phyloP scores from a whole-genome alignment of 2,797 vertebrate species.

The Novumbra hubbsi region DNA sequence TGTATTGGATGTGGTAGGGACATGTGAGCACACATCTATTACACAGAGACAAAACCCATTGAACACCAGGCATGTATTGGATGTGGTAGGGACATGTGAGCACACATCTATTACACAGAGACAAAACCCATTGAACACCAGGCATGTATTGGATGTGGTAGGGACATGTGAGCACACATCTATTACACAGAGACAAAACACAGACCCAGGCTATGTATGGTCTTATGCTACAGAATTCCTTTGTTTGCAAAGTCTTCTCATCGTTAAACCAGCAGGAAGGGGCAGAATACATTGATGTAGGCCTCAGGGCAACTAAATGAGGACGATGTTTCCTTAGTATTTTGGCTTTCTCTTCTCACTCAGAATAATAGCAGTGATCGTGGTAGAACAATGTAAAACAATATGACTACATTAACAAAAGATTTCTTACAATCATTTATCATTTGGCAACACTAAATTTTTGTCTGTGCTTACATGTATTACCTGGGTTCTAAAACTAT shows the following conservation, averaged over 20 bases:
- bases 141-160: too few relatives aligned
- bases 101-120: slow-evolving; percentile 1
- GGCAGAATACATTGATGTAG: slow-evolving; percentile 44
- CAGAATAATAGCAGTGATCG: slow-evolving; percentile 21
- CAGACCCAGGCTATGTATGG: slow-evolving; percentile 63
- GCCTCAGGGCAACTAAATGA: slow-evolving; percentile 16
- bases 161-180: slow-evolving; percentile 21
- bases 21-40: slow-evolving; percentile 22
- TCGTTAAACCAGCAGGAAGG: slow-evolving; percentile 60
- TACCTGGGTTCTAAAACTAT: background rate
- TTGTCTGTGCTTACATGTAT: background rate
- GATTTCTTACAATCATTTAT: slow-evolving; percentile 29
- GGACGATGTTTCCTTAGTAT: slow-evolving; percentile 30
- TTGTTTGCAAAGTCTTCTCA: slow-evolving; percentile 56
- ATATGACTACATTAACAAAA: slow-evolving; percentile 27
- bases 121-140: slow-evolving; percentile 18
- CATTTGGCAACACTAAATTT: background rate
- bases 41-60: background rate
- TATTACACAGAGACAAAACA: background rate
- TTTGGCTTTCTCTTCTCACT: slow-evolving; percentile 26
- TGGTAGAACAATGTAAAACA: slow-evolving; percentile 38
- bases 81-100: slow-evolving; percentile 10
- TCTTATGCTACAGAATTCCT: slow-evolving; percentile 66
- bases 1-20: background rate
- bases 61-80: slow-evolving; percentile 4